Conservation (phyloP, 53 echinoderm and acorn worm genomes). For the Actinopyga echinites region DNA sequence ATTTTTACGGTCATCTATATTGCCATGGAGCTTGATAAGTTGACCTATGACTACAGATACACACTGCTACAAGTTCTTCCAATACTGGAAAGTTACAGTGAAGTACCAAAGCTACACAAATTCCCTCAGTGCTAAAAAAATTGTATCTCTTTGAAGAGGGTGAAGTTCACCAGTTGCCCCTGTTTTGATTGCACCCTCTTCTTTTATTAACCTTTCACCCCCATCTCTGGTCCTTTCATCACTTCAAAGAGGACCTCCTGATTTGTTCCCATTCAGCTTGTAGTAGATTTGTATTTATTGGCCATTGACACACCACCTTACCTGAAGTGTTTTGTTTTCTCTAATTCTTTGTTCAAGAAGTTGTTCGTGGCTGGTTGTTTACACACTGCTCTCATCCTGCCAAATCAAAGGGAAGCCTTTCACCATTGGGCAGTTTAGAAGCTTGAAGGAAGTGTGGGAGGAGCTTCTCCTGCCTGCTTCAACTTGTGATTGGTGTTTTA, state of each 20-base stretch:
- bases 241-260: constrained; percentile 30
- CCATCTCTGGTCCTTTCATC: background rate
- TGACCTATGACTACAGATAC: too few species aligned
- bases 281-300: constrained; percentile 6
- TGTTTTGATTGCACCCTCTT: background rate
- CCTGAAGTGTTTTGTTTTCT: constrained; percentile 30
- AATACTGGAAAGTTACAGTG: too few species aligned
- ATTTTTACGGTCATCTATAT: too few species aligned
- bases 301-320: constrained; percentile 18
- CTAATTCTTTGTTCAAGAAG: constrained; percentile 39
- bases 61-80: too few species aligned
- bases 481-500: constrained; percentile 28
- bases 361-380: constrained; percentile 32
- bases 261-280: constrained; percentile 18
- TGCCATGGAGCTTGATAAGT: too few species aligned
- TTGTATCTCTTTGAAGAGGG: constrained; percentile 33
- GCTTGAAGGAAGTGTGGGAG: constrained; percentile 25
- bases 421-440: background rate
- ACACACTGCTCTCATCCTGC: constrained; percentile 22
- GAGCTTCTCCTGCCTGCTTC: background rate
- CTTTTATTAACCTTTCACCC: constrained; percentile 6
- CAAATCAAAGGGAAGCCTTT: background rate
- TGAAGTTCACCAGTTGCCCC: constrained; percentile 19
- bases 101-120: too few species aligned
- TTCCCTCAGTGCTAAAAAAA: background rate